Percentiles rank a stretch among this genome's conserved stretches.
These are phyloP conservation scores for Pongo abelii DNA, from an alignment of 2,113 vertebrate genomes.

Conservation along the genomic window DNA sequence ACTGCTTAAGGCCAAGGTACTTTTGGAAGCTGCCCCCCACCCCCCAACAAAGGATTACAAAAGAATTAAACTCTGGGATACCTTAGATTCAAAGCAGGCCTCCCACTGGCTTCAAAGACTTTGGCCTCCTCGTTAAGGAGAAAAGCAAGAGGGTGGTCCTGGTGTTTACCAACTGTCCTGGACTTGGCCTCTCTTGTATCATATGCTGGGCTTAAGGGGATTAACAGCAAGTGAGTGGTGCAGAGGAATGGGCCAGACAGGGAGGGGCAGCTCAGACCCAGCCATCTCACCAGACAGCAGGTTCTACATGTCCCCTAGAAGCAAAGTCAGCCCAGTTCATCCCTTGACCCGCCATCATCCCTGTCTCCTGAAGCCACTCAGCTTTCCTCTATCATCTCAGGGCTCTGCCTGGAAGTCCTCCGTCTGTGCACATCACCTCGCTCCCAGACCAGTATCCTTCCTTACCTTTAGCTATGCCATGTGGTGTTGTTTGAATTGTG, in stretches of 20 bases:
- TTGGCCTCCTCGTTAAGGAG: slow-evolving; percentile 63
- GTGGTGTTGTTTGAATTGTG: neutral
- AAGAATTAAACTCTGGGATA: slow-evolving; percentile 77
- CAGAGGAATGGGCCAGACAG: neutral
- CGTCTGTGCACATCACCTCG: neutral
- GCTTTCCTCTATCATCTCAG: neutral
- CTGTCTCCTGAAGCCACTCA: neutral
- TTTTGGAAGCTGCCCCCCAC: slow-evolving; percentile 68
- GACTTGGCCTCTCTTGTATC: neutral
- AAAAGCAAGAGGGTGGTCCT: neutral
- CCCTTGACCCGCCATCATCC: neutral
- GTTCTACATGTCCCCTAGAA: neutral
- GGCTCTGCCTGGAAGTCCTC: neutral
- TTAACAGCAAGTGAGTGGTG: neutral
- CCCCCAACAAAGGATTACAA: slow-evolving; percentile 34
- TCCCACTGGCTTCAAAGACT: slow-evolving; percentile 78
- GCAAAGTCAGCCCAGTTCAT: neutral
- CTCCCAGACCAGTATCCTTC: neutral
- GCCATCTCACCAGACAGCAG: neutral
- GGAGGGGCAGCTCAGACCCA: neutral
- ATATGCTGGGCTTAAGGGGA: neutral
- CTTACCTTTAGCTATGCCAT: neutral
- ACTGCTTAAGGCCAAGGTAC: slow-evolving; percentile 76
- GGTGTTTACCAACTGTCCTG: neutral
- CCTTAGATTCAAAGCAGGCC: slow-evolving; percentile 70